Base-by-base conservation (phyloP, 2,888 invertebrate species). In the Eledone cirrhosa region DNA sequence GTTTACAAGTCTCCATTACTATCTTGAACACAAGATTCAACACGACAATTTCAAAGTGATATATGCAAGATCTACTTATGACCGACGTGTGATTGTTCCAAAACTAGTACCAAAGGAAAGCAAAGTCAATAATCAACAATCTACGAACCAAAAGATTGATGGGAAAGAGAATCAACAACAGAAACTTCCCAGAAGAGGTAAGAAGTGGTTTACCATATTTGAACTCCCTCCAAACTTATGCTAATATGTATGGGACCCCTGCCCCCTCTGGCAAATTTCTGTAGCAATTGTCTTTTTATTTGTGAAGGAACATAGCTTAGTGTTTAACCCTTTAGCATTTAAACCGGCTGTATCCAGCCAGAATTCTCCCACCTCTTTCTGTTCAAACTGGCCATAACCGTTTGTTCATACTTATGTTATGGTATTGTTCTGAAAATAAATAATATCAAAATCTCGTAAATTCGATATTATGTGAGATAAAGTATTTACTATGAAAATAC, bases 11-110 rank as follows among this genome's bases (percentile, higher is more conserved):
- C 83, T 89, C 24, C 83, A 87, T 74, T 84, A 84, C 41, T 89
- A 88, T 78, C 81, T 89, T 24, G 86, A 87, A 78, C 89, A 89
- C 83, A 88, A 89, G 78, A 83, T 89, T 48, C 84, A 86, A 78
- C 87, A 88, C 82, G 87, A 89, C 79, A 88, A 88, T 80, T 88
- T 82, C 80, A 87, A 86, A 78, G 85, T 88, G 72, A 83, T 83
- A 24, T 87, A 87, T 67, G 83, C 83, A 19, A 81, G 87, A 27
- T 85, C 86, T 13, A 82, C 83, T 13, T 81, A 85, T 48, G 86
- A 87, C 75, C 83, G 83, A 41, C 80, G 86, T 41, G 83, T 87
- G 81, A 83, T 87, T 24, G 79, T 87, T 48, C 88, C 88, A 22
- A 85, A 84, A 59, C 78, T 88, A 72, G 79, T 85, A 22, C 83